Percentiles rank a stretch among this genome's conserved stretches.
Evolutionary conservation across 2,113 vertebrate genomes (phyloP).

Genomic region (Elephas maximus): DNA sequence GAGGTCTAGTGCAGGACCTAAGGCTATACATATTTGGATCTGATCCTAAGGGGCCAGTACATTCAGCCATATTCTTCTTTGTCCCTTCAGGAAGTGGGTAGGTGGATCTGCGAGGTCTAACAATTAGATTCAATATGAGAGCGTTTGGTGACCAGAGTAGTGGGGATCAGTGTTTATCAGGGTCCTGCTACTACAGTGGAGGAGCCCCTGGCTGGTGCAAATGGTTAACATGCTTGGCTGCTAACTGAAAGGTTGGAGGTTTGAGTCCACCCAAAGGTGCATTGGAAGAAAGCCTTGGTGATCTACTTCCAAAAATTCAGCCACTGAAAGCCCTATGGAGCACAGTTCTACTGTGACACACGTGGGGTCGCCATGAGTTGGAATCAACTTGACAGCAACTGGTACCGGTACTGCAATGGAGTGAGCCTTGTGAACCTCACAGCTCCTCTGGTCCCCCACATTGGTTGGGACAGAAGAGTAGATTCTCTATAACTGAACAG

Average conservation of each 20-base stretch:
- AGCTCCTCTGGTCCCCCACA: background rate
- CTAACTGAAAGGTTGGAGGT: background rate
- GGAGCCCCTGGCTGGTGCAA: background rate
- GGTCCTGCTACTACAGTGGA: too few species aligned
- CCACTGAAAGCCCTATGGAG: background rate
- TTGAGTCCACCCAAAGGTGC: background rate
- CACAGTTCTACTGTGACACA: background rate
- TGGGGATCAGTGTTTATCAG: background rate
- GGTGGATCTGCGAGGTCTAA: background rate
- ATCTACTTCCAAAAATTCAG: too few species aligned
- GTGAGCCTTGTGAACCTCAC: background rate
- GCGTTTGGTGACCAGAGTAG: background rate
- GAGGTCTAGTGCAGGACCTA: background rate
- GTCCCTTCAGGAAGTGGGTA: background rate
- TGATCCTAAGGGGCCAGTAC: background rate
- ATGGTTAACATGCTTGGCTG: background rate
- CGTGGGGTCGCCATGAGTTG: background rate
- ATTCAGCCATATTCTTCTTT: background rate
- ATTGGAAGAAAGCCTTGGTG: background rate
- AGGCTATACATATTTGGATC: background rate
- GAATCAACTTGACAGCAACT: background rate
- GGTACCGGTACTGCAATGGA: background rate
- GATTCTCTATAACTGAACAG: background rate
- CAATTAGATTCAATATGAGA: background rate
- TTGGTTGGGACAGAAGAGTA: background rate